Percentiles rank a stretch among this genome's conserved stretches.
Conservation (phyloP, 2,797 vertebrate genomes). For the Sylvia borin region DNA sequence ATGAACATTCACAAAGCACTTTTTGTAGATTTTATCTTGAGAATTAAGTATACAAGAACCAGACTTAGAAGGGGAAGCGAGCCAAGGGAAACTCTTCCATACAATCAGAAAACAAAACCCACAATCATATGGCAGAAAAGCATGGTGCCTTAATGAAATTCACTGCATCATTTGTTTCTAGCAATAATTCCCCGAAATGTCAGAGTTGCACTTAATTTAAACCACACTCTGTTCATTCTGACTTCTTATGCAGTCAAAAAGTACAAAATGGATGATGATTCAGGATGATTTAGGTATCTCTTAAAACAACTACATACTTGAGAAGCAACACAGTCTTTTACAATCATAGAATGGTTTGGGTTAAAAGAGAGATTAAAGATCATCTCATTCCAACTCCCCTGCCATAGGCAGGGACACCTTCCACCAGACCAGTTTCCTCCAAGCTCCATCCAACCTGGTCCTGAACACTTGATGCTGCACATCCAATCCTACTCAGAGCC, state of each 20-base stretch:
- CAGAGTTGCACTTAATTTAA: neutral
- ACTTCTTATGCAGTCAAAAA: neutral
- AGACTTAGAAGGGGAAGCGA: neutral
- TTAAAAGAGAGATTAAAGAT: neutral
- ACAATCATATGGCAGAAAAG: neutral
- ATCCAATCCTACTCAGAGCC: neutral
- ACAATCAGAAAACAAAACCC: neutral
- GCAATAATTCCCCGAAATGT: neutral
- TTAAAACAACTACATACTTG: neutral
- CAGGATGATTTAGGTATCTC: neutral
- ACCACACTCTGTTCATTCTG: neutral
- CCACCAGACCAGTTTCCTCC: neutral
- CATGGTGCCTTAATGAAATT: neutral
- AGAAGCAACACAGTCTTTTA: neutral
- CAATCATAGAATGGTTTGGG: neutral
- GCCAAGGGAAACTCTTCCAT: neutral
- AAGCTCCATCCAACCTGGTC: neutral
- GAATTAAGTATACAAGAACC: neutral
- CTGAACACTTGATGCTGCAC: neutral
- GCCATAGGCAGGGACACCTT: neutral
- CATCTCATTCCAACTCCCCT: accelerated
- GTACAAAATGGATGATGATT: neutral
- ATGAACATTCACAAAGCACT: neutral
- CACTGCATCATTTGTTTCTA: neutral
- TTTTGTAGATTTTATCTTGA: neutral